phyloP scores from a whole-genome alignment of 2,113 vertebrate species.

The Protobothrops mucrosquamatus region DNA sequence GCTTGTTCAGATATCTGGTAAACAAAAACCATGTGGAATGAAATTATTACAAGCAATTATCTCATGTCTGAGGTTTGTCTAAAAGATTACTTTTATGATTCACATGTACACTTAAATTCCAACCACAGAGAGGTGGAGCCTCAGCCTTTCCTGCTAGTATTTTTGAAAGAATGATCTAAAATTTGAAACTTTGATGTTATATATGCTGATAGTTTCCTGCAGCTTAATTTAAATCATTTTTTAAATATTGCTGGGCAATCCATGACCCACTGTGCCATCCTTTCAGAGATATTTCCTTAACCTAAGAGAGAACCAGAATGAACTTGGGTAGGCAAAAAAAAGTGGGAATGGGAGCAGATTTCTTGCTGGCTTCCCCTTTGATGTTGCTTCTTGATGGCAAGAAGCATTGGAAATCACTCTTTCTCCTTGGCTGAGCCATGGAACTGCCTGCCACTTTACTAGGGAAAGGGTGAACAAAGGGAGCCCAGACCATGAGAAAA shows the following conservation, averaged over 20 bases:
- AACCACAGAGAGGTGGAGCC: background rate
- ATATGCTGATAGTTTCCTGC: background rate
- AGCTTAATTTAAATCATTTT: background rate
- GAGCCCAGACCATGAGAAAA: too few relatives aligned
- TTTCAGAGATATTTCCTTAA: too few relatives aligned
- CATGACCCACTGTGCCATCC: too few relatives aligned
- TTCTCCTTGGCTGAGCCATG: too few relatives aligned
- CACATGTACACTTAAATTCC: background rate
- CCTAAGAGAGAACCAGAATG: too few relatives aligned
- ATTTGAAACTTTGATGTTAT: background rate
- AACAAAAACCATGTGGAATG: background rate
- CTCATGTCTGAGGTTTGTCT: background rate
- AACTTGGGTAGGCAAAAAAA: too few relatives aligned
- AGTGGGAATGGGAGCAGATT: too few relatives aligned
- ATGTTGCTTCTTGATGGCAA: too few relatives aligned
- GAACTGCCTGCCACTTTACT: too few relatives aligned
- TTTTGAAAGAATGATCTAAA: background rate
- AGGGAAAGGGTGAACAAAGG: too few relatives aligned
- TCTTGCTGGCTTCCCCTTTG: too few relatives aligned
- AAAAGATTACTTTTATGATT: background rate
- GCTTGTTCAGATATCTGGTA: background rate
- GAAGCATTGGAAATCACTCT: too few relatives aligned
- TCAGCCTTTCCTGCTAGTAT: background rate
- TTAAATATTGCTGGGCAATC: background rate
- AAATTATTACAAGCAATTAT: background rate